A percentile compares a stretch with the other conserved stretches of the same genome.
phyloP scores from a whole-genome alignment of 2,797 vertebrate genomes.

The Squalus acanthias region DNA sequence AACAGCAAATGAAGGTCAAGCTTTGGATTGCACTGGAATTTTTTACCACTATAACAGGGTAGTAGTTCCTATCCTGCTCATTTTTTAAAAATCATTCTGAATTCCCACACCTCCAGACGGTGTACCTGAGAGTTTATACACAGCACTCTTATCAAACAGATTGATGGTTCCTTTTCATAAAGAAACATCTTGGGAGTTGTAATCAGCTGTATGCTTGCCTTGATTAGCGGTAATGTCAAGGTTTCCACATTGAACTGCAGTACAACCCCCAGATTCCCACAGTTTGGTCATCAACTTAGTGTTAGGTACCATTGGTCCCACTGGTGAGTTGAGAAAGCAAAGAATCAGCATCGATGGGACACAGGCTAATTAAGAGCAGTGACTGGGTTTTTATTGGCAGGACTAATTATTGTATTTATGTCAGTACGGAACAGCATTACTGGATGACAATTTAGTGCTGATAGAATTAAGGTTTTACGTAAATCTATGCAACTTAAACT shows the following conservation, averaged over 20 bases:
- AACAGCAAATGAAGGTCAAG: background rate
- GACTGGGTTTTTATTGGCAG: background rate
- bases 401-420: background rate
- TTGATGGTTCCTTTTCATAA: background rate
- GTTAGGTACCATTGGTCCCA: background rate
- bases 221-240: background rate
- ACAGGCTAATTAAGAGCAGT: background rate
- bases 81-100: background rate
- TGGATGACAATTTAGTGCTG: background rate
- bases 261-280: background rate
- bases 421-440: background rate
- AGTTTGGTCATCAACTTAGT: background rate
- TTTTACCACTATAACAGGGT: background rate
- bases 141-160: background rate
- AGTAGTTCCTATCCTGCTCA: background rate
- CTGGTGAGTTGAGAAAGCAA: background rate
- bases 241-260: background rate
- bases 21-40: background rate
- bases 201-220: background rate
- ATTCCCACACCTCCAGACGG: background rate
- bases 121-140: background rate
- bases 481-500: background rate
- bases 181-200: background rate
- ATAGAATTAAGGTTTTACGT: background rate
- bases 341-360: background rate